phyloP scores from a whole-genome alignment of 2,113 vertebrate species.

The Todiramphus saurophagus region DNA sequence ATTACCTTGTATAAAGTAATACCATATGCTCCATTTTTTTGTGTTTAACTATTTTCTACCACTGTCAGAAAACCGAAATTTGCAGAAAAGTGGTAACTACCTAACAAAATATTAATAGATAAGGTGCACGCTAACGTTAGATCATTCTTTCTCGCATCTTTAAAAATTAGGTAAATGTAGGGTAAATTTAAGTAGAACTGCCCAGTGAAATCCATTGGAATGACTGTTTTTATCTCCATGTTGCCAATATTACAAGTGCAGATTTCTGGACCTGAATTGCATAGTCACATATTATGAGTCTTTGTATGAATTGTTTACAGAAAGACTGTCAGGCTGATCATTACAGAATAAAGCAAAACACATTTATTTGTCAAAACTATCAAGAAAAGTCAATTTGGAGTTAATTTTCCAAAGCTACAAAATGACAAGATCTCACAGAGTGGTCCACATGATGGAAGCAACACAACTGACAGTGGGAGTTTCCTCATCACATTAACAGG shows the following conservation, averaged over 20 bases:
- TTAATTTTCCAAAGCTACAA: background rate
- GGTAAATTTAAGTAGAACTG: background rate
- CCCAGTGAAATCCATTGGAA: background rate
- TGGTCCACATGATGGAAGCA: background rate
- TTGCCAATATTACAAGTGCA: background rate
- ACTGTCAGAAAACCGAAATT: background rate
- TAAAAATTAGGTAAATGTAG: background rate
- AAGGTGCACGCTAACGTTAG: background rate
- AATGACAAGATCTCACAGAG: background rate
- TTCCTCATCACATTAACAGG: conserved; percentile 4
- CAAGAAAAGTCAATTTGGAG: background rate
- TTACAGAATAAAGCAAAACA: background rate
- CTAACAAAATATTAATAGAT: background rate
- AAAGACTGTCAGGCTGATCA: background rate
- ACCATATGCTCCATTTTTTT: background rate
- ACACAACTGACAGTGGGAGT: background rate
- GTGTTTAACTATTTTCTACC: background rate
- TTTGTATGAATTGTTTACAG: background rate
- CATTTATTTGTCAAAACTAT: background rate
- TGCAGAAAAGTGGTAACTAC: background rate
- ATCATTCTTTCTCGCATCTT: background rate
- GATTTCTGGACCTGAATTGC: background rate
- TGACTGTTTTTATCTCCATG: background rate
- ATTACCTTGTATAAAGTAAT: background rate
- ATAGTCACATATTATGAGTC: background rate